Conservation (phyloP, 30 jellyfish, hydroid and myxozoan genomes). For the Hydractinia echinata region DNA sequence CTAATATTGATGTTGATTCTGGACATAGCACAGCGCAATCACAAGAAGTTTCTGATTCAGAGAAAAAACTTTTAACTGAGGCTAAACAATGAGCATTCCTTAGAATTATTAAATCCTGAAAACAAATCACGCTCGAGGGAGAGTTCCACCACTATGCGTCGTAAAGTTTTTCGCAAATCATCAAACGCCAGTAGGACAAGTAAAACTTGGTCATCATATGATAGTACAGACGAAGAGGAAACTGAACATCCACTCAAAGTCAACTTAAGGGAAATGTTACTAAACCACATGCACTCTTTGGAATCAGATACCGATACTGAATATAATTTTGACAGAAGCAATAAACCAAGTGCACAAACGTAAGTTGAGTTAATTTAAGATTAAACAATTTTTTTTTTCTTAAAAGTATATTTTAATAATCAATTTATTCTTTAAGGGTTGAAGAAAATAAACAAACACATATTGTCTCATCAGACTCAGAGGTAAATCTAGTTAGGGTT, state of each 20-base stretch:
- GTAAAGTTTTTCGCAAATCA: slow-evolving; percentile 9
- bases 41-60: slow-evolving; percentile 2
- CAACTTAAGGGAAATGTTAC: slow-evolving; percentile 41
- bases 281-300: slow-evolving; percentile 39
- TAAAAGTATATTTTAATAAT: too few species aligned
- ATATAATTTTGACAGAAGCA: not conserved
- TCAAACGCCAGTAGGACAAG: not conserved
- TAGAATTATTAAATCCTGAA: not conserved
- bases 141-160: not conserved
- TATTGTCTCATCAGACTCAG: not conserved
- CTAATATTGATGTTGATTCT: slow-evolving; percentile 11
- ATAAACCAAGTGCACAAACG: too few species aligned
- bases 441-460: not conserved
- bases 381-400: too few species aligned
- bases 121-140: slow-evolving; percentile 1
- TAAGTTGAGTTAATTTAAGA: too few species aligned
- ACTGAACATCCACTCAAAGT: slow-evolving; percentile 31
- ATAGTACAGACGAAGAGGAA: slow-evolving; percentile 41
- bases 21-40: slow-evolving; percentile 19
- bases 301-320: slow-evolving; percentile 28
- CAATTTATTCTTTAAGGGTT: not conserved
- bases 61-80: not conserved
- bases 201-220: slow-evolving; percentile 60
- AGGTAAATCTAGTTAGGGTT: not conserved
- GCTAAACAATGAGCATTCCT: not conserved